phyloP scores from a whole-genome alignment of 2,888 invertebrate genomes.

The Augochlorella aurata region DNA sequence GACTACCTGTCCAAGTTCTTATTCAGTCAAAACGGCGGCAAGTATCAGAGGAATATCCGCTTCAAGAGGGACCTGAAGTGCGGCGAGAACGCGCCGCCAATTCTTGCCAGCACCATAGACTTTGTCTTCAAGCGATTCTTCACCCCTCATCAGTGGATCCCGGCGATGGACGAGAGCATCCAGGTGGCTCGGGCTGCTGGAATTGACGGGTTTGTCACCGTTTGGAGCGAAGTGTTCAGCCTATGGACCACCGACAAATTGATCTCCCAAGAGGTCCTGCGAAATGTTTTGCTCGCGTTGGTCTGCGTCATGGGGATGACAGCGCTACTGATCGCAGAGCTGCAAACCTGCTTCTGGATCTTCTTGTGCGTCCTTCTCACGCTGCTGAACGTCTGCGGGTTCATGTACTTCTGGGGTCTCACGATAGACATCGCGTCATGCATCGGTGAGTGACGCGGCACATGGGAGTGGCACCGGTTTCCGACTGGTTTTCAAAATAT shows the following conservation, averaged over 20 bases:
- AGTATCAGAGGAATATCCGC: constrained; percentile 87
- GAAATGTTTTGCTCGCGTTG: constrained; percentile 89
- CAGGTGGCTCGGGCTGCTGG: constrained; percentile 84
- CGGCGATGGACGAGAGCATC: constrained; percentile 88
- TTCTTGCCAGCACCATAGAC: constrained; percentile 85
- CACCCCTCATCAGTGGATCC: constrained; percentile 87
- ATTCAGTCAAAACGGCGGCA: constrained; percentile 87
- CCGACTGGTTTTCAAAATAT: too few species aligned
- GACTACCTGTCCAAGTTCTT: constrained; percentile 87
- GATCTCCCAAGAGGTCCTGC: constrained; percentile 88
- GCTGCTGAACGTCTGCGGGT: constrained; percentile 88
- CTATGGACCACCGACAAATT: constrained; percentile 91
- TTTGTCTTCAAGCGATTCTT: constrained; percentile 85
- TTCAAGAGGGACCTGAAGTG: constrained; percentile 85
- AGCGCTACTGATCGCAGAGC: constrained; percentile 88
- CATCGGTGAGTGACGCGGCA: constrained; percentile 83
- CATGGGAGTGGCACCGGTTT: too few species aligned
- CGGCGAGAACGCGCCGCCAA: constrained; percentile 84
- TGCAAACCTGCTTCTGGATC: constrained; percentile 91
- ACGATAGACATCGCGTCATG: constrained; percentile 92
- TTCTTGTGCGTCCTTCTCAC: constrained; percentile 89
- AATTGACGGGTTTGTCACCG: constrained; percentile 86
- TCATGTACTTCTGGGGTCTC: constrained; percentile 91
- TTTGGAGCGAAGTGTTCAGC: constrained; percentile 89
- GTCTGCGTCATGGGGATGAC: constrained; percentile 92